Percentiles rank a stretch among this genome's conserved stretches.
Conservation (phyloP, 2,797 vertebrate species). For the Darevskia mixta region DNA sequence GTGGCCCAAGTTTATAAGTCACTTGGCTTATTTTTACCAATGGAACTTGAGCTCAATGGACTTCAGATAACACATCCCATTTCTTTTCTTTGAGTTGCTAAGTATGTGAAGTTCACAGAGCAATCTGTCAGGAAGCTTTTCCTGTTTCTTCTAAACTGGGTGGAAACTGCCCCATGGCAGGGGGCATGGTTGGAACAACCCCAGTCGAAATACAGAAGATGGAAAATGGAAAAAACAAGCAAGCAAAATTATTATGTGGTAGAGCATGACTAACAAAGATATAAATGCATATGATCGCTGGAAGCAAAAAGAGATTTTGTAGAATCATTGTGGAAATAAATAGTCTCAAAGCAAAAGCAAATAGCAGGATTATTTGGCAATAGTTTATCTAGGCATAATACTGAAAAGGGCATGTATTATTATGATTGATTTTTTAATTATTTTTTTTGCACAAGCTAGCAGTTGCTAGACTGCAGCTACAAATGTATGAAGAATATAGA, state of each 20-base stretch:
- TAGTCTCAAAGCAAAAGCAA: background rate
- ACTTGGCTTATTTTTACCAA: constrained; percentile 6
- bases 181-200: background rate
- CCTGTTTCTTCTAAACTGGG: background rate
- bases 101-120: background rate
- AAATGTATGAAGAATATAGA: background rate
- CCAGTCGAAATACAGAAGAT: background rate
- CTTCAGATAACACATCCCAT: constrained; percentile 8
- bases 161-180: background rate
- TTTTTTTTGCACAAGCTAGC: background rate
- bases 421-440: no score
- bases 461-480: background rate
- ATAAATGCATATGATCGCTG: background rate
- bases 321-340: background rate
- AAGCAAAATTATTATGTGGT: background rate
- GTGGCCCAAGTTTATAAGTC: background rate
- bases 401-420: background rate
- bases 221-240: background rate
- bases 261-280: background rate
- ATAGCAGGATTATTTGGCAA: background rate
- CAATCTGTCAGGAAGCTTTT: background rate
- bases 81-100: background rate
- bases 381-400: background rate
- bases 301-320: background rate
- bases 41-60: constrained; percentile 10